A percentile compares a stretch with the other conserved stretches of the same genome.
phyloP scores from a whole-genome alignment of 2,888 invertebrate genomes.

The Ypsolopha sequella region DNA sequence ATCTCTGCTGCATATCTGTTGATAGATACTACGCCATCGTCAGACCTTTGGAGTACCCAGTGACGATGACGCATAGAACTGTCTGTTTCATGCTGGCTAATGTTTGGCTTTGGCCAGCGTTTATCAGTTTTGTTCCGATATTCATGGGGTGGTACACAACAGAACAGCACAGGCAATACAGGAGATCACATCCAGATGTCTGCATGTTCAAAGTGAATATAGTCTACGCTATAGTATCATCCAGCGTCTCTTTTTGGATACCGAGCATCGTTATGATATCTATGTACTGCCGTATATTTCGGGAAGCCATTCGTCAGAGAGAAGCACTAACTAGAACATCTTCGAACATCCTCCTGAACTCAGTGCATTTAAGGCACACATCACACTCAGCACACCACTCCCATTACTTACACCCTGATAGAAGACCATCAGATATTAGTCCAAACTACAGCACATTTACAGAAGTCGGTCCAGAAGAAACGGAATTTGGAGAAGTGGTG shows the following conservation, averaged over 20 bases:
- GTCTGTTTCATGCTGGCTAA: constrained; percentile 87
- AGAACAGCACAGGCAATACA: constrained; percentile 76
- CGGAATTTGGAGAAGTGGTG: constrained; percentile 52
- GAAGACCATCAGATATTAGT: constrained; percentile 59
- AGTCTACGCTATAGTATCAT: constrained; percentile 89
- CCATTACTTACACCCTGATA: constrained; percentile 56
- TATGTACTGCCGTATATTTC: constrained; percentile 89
- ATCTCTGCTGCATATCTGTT: constrained; percentile 94
- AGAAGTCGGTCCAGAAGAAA: constrained; percentile 59
- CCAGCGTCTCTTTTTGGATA: constrained; percentile 93
- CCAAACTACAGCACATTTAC: constrained; percentile 65
- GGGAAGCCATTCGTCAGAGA: constrained; percentile 86
- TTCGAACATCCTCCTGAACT: constrained; percentile 86
- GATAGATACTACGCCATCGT: constrained; percentile 94
- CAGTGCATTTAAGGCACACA: constrained; percentile 85
- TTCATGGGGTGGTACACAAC: constrained; percentile 97
- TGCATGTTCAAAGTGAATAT: constrained; percentile 90
- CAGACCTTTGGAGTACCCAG: constrained; percentile 90
- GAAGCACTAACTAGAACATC: constrained; percentile 88
- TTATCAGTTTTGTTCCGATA: constrained; percentile 95
- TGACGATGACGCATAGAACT: constrained; percentile 89
- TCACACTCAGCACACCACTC: constrained; percentile 78
- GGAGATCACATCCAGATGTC: constrained; percentile 76
- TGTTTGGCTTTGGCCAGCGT: constrained; percentile 93
- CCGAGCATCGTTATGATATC: constrained; percentile 93